phyloP scores from a whole-genome alignment of 2,888 invertebrate genomes.

The Rhamphomyia laevipes region DNA sequence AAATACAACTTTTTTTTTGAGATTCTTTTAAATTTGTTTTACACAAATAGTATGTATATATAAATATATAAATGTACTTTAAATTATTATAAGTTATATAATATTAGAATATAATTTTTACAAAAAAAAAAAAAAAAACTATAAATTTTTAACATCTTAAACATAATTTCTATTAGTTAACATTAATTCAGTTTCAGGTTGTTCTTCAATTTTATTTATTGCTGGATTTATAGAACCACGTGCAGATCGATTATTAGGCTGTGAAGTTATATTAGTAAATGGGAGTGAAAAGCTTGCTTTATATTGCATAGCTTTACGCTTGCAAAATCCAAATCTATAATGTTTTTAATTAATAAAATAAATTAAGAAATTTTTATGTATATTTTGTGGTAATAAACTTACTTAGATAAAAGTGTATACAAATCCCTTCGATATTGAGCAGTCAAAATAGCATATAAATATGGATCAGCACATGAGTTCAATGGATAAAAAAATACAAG shows the following conservation, averaged over 20 bases:
- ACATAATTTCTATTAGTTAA: conserved; percentile 30
- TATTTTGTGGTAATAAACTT: conserved; percentile 21
- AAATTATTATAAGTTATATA: too few relatives aligned
- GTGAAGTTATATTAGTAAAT: conserved; percentile 26
- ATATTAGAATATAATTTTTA: too few relatives aligned
- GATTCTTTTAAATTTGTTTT: too few relatives aligned
- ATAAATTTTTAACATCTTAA: conserved; percentile 15
- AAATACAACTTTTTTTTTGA: too few relatives aligned
- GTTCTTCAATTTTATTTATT: conserved; percentile 10
- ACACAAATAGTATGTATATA: too few relatives aligned
- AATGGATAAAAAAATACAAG: conserved; percentile 84
- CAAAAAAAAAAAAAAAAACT: too few relatives aligned
- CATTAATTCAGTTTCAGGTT: conserved; percentile 26
- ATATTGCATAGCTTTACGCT: conserved; percentile 39
- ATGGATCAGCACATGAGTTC: conserved; percentile 87
- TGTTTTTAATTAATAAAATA: not conserved
- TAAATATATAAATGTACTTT: too few relatives aligned
- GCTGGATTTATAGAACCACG: not conserved
- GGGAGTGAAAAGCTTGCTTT: conserved; percentile 33
- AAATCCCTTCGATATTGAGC: conserved; percentile 74
- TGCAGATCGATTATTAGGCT: conserved; percentile 1
- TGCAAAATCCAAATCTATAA: conserved; percentile 43
- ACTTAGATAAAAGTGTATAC: conserved; percentile 53
- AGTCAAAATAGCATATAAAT: conserved; percentile 81
- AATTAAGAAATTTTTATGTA: not conserved